Percentiles rank a stretch among this genome's conserved stretches.
phyloP scores from a whole-genome alignment of 2,113 vertebrate genomes.

The Pomatostomus ruficeps region DNA sequence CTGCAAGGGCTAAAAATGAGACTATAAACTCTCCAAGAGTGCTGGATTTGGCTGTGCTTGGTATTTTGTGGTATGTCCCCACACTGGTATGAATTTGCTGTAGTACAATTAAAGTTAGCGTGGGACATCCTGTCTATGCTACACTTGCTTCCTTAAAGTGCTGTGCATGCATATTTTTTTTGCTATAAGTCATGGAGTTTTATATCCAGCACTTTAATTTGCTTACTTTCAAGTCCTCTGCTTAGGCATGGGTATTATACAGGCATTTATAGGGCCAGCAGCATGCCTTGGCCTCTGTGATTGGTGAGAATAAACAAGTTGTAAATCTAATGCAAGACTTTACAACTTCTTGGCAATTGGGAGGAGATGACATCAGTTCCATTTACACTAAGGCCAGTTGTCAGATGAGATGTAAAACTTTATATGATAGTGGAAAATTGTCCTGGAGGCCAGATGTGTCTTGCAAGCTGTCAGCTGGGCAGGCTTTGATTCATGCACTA shows the following conservation, averaged over 20 bases:
- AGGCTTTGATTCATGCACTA: neutral
- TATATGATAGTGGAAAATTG: neutral
- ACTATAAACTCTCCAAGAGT: neutral
- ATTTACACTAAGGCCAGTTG: neutral
- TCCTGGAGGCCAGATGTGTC: neutral
- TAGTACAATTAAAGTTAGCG: neutral
- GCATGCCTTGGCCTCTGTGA: neutral
- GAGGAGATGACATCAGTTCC: conserved; percentile 3
- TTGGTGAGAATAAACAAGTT: neutral
- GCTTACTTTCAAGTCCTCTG: neutral
- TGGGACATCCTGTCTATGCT: neutral
- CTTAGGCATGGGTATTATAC: neutral
- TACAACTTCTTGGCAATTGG: neutral
- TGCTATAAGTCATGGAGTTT: neutral
- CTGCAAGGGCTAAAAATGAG: neutral
- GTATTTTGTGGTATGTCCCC: neutral
- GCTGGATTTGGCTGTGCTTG: neutral
- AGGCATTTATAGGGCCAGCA: neutral
- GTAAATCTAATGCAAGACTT: conserved; percentile 6
- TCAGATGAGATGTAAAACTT: neutral
- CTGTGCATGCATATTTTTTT: neutral
- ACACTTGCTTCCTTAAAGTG: neutral
- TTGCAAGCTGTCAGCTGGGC: neutral
- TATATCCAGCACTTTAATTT: neutral
- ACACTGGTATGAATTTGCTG: neutral